Percentiles rank a stretch among this genome's conserved stretches.
Evolutionary conservation across 2,113 vertebrate species (phyloP).

Genomic region (Campylomormyrus tamandua): DNA sequence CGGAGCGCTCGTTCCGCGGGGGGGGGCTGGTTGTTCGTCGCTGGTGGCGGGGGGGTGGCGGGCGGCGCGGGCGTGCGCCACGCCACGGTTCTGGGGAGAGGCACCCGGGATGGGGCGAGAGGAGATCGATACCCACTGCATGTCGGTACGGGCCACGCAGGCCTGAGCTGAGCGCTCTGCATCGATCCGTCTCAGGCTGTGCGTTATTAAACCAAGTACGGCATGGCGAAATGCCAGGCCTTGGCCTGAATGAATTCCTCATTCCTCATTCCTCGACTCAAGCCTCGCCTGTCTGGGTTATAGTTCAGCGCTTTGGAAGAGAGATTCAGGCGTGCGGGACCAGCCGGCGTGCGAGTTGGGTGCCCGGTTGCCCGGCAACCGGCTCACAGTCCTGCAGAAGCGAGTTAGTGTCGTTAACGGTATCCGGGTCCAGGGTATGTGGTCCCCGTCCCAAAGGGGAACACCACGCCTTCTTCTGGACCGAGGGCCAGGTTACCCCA

Average conservation of each 20-base stretch:
- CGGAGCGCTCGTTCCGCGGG: too few relatives aligned
- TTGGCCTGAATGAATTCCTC: slow-evolving; percentile 25
- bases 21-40: too few relatives aligned
- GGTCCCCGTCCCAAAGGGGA: background rate
- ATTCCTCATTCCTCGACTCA: slow-evolving; percentile 27
- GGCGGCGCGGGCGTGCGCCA: too few relatives aligned
- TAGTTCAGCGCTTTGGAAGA: slow-evolving; percentile 9
- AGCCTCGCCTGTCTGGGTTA: slow-evolving; percentile 29
- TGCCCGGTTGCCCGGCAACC: background rate
- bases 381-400: background rate
- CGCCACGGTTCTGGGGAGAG: background rate
- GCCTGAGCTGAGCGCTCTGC: slow-evolving; percentile 27
- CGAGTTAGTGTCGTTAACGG: background rate
- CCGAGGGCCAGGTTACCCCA: background rate
- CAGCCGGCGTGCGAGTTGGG: background rate
- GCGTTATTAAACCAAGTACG: slow-evolving; percentile 44
- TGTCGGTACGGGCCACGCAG: slow-evolving; percentile 25
- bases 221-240: slow-evolving; percentile 16
- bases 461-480: background rate
- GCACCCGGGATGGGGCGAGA: slow-evolving; percentile 13
- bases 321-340: slow-evolving; percentile 24
- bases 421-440: background rate
- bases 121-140: slow-evolving; percentile 18
- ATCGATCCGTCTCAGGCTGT: slow-evolving; percentile 44
- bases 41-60: background rate